Evolutionary conservation across 2,113 vertebrate species (phyloP), one percentile per base, ranked within the genome.

Genomic region (Regulus satrapa): DNA sequence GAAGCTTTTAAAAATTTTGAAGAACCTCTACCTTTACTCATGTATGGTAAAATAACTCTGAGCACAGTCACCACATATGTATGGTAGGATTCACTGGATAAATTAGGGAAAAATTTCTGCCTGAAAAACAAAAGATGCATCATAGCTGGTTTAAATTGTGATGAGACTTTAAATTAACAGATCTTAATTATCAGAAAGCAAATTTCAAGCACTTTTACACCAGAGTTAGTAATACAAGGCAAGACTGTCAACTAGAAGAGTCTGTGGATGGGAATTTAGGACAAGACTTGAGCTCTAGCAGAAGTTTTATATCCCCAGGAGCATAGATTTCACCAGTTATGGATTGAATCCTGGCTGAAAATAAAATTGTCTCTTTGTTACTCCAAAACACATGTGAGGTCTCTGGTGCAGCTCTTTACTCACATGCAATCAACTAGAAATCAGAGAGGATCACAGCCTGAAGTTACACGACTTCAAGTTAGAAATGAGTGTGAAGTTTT

Each of bases 371-470:
- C 14, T 92, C 56, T 49, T 59, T 92, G 31, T 63, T 75, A 12
- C 64, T 61, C 79, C 49, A 75, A 91, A 68, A 89, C 55, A 63
- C 48, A 45, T 28, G 46, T 89, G 59, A 80, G 63, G 54, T 83
- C 78, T 91, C 36, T 48, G 43, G 12, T 73, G 58, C 29, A 89
- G 45, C 28, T 82, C 45, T 88, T 58, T 81, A 34, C n/a, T 56
- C 26, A 29, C 13, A 28, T 43, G 25, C 34, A 48, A 13, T 58
- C 52, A 92, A 48, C 58, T 52, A n/a, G 41, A 92, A 67, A 95
- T 96, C 86, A 95, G 89, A 93, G 74, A 83, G 24, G 25, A 80
- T 79, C 74, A 45, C 45, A 93, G 85, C 85, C 78, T 90, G 63
- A 76, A 89, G 74, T 83, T 89, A 58, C 21, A 48, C 59, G 62